Percentiles rank a stretch among this genome's conserved stretches.
Evolutionary conservation across 1,140 invertebrate species (phyloP).

Genomic region (Sarcophaga peregrina): DNA sequence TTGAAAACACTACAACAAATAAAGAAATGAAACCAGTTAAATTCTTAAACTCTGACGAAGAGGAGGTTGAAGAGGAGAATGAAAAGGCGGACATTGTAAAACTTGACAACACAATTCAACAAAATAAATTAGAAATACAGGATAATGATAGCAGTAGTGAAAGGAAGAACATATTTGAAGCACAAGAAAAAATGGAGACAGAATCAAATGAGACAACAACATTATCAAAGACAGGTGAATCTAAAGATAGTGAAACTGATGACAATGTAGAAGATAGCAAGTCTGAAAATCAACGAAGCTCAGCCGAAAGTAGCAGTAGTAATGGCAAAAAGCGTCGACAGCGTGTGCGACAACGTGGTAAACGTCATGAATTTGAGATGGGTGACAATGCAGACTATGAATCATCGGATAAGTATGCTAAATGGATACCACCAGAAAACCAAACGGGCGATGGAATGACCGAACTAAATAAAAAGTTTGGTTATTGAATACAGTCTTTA

Average conservation of each 20-base stretch:
- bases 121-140: background rate
- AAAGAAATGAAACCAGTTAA: constrained; percentile 44
- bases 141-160: background rate
- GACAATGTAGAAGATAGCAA: background rate
- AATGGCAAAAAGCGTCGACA: constrained; percentile 47
- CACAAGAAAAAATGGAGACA: no score
- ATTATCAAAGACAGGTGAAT: constrained; percentile 21
- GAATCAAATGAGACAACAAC: no score
- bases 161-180: no score
- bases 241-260: background rate
- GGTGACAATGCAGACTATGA: constrained; percentile 69
- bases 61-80: constrained; percentile 65
- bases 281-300: background rate
- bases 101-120: background rate
- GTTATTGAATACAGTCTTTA: constrained; percentile 71
- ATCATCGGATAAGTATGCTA: constrained; percentile 74
- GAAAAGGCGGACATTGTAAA: constrained; percentile 49
- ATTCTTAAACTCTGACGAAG: constrained; percentile 59
- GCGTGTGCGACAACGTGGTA: constrained; percentile 61
- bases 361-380: constrained; percentile 64
- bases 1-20: background rate
- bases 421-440: constrained; percentile 80
- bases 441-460: constrained; percentile 86
- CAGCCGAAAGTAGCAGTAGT: background rate
- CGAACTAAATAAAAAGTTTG: constrained; percentile 83